Conservation (phyloP, 2,797 vertebrate genomes). For the Leptatherina wallacei region DNA sequence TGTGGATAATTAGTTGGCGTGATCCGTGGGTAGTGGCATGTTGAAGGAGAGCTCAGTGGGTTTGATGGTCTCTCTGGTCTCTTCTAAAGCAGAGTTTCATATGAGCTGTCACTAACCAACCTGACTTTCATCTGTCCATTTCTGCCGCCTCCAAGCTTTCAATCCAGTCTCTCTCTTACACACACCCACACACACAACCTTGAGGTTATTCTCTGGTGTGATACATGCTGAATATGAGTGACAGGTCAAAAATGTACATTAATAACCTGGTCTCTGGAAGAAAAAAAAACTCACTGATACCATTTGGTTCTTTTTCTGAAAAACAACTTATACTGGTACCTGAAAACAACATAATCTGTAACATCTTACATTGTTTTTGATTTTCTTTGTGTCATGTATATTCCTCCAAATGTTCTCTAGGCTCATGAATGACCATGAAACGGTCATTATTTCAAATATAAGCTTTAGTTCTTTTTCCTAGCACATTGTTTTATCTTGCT, state of each 20-base stretch:
- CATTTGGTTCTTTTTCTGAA: neutral
- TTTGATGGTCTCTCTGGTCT: slow-evolving; percentile 29
- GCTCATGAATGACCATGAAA: slow-evolving; percentile 19
- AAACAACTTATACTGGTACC: neutral
- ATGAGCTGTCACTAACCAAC: slow-evolving; percentile 39
- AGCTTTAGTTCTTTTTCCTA: slow-evolving; percentile 1
- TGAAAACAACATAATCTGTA: neutral
- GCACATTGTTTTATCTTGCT: slow-evolving; percentile 29
- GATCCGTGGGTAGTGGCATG: slow-evolving; percentile 4
- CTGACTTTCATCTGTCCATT: slow-evolving; percentile 28
- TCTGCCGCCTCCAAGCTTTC: slow-evolving; percentile 21
- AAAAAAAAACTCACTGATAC: slow-evolving; percentile 1
- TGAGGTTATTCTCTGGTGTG: slow-evolving; percentile 22
- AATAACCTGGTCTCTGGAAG: slow-evolving; percentile 9
- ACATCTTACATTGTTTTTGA: neutral
- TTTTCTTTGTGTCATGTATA: slow-evolving; percentile 28
- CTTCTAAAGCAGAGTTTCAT: slow-evolving; percentile 19
- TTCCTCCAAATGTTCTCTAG: slow-evolving; percentile 12
- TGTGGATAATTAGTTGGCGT: slow-evolving; percentile 32
- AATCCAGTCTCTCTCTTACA: slow-evolving; percentile 2
- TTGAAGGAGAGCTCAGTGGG: slow-evolving; percentile 8
- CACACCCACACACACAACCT: slow-evolving; percentile 12
- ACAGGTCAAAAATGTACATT: slow-evolving; percentile 26
- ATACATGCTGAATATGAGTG: slow-evolving; percentile 22
- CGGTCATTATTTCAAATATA: slow-evolving; percentile 28